A percentile compares a stretch with the other conserved stretches of the same genome.
These are phyloP conservation scores for Seriola aureovittata DNA, from an alignment of 2,113 vertebrate genomes.

Conservation along the genomic window DNA sequence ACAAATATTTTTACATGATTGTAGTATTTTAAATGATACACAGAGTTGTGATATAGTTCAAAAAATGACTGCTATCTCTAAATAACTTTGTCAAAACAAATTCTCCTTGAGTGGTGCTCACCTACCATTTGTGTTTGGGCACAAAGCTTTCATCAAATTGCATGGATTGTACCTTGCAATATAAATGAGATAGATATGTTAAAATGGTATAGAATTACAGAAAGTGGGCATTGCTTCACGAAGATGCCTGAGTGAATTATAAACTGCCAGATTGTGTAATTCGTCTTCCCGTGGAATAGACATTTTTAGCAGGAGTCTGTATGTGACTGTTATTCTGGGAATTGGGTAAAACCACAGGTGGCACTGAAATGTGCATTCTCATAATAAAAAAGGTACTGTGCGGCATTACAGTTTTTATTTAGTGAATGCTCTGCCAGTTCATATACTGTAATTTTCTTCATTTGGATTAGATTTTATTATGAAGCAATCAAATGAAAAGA, in stretches of 20 bases:
- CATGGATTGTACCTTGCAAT: neutral
- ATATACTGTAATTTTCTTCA: neutral
- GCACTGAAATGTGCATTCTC: neutral
- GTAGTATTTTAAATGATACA: neutral
- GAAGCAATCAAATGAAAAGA: neutral
- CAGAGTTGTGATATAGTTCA: neutral
- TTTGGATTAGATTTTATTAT: neutral
- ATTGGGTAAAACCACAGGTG: neutral
- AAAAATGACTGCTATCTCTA: neutral
- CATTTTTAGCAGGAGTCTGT: neutral
- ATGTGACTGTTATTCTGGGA: neutral
- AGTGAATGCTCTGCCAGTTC: neutral
- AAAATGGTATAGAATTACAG: neutral
- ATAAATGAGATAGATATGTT: neutral
- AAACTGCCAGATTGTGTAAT: neutral
- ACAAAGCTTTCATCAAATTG: neutral
- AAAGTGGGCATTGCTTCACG: neutral
- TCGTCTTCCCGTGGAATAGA: neutral
- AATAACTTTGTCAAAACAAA: neutral
- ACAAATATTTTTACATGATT: neutral
- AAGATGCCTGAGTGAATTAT: constrained; percentile 1
- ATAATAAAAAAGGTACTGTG: neutral
- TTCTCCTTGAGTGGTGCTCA: neutral
- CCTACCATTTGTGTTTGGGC: neutral
- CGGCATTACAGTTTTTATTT: neutral